Base-by-base conservation (phyloP, 2,888 invertebrate species). In the Blomia tropicalis region DNA sequence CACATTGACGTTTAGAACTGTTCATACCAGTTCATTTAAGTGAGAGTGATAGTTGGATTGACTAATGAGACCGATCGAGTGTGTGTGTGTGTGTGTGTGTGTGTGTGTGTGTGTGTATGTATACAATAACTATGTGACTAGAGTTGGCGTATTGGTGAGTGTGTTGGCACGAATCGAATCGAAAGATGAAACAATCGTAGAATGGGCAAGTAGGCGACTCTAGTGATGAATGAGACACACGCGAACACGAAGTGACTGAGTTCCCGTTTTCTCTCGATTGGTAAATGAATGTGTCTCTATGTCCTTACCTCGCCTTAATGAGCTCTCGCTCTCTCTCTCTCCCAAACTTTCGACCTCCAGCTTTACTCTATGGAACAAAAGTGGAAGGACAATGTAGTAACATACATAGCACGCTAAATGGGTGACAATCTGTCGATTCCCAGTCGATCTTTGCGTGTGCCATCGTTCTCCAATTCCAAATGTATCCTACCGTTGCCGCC, bases 191-290 rank as follows among this genome's bases (percentile, higher is more conserved):
- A 36, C 36, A 36, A 36, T 17, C 36, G 36, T 17, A 36, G 36
- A 36, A 36, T 36, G 36, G 36, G 36, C 36, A 36, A 36, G 36
- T 17, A 36, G 17, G 17, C 7, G 7, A 36, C 17, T 7, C 17
- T 27, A 47, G 22, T 47, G 51, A 47, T 47, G 51, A n/a, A 47
- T 47, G 51, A n/a, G 14, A 11, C 51, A 47, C 51, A 47, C 51
- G 51, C 51, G 22, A 47, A 19, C 51, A 47, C 51, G 51, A 7
- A 25, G 51, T 47, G 51, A 47, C 51, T 47, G 7, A 41, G 36
- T 11, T 36, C 36, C 36, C 36, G 36, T 36, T 7, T 17, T 17
- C 36, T 36, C 7, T 36, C 36, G 36, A 17, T 36, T 36, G 7
- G 7, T 11, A 11, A 11, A 11, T 17, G 36, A 17, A 11, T 36